Evolutionary conservation across 2,797 vertebrate genomes (phyloP), one percentile per base, ranked within the genome.

Genomic region (Rhinatrema bivittatum): DNA sequence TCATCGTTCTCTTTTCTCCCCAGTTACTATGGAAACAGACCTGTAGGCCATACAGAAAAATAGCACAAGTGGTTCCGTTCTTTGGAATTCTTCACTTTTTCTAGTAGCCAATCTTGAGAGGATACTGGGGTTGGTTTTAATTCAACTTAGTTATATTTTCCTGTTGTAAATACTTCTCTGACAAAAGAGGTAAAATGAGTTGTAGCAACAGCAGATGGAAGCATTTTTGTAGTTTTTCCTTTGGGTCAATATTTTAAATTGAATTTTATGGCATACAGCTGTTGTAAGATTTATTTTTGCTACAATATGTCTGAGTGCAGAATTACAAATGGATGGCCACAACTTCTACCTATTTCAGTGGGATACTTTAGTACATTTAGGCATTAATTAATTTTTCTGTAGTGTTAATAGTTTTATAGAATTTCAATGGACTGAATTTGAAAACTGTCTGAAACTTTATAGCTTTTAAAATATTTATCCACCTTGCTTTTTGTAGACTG

Each of bases 181-280:
- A 46, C 24, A 60, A 58, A 70, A 48, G 51, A 32, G 74, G 48
- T 53, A 24, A 39, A 52, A 46, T 56, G 55, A 56, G 39, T 53
- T 42, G 29, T 36, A 54, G 68, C 50, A 65, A 56, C 60, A 60
- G 59, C 52, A 66, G 56, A 64, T 61, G 49, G 41, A 19, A 26
- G 45, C 56, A 22, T 52, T 52, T 60, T 43, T 65, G 28, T 62
- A 41, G 7, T 45, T 67, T 62, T 72, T 61, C 52, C 63, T 52
- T 42, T 34, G 53, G 55, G 61, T 68, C 75, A 74, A 74, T 72
- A 72, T 63, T 67, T 72, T 75, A 72, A 70, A 69, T 69, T 71
- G 63, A 68, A 63, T 21, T 21, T 20, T 9, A 9, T 5, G 21
- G 21, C 20, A 5, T 60, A 36, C 44, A 71, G 60, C 62, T 72